Evolutionary conservation across 2,113 vertebrate species (phyloP).

Genomic region (Larimichthys polyactis): DNA sequence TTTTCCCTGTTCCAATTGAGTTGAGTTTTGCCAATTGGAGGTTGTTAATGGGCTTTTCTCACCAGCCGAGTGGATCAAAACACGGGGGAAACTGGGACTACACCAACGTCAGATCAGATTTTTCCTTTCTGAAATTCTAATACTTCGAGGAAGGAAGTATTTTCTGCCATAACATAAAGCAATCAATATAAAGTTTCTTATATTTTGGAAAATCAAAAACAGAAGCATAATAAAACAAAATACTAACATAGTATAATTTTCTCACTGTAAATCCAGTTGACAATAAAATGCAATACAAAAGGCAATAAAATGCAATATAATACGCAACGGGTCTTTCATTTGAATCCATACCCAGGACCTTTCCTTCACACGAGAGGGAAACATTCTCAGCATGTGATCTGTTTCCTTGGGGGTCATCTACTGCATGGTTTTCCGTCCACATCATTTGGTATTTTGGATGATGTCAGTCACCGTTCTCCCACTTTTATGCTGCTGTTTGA

Average conservation of each 20-base stretch:
- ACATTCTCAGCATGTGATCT: constrained; percentile 67
- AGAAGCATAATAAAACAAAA: constrained; percentile 87
- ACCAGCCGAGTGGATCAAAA: constrained; percentile 32
- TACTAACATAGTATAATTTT: constrained; percentile 91
- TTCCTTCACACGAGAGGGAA: constrained; percentile 72
- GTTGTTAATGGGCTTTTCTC: constrained; percentile 2
- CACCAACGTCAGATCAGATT: constrained; percentile 45
- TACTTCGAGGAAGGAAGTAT: constrained; percentile 78
- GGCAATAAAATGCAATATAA: constrained; percentile 84
- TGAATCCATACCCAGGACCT: constrained; percentile 80
- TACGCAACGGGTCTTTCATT: constrained; percentile 78
- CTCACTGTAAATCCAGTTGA: constrained; percentile 90
- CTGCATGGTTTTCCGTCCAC: constrained; percentile 58
- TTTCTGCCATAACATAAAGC: constrained; percentile 84
- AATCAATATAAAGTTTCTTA: constrained; percentile 85
- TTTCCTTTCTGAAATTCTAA: constrained; percentile 45
- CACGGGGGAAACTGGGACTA: constrained; percentile 25
- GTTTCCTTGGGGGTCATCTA: constrained; percentile 54
- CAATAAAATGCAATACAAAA: constrained; percentile 84
- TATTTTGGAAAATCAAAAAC: constrained; percentile 90
- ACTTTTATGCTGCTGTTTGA: constrained; percentile 48
- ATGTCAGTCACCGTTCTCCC: constrained; percentile 57
- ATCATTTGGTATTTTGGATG: constrained; percentile 65
- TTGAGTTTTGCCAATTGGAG: not conserved
- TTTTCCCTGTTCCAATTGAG: not conserved